phyloP scores from a whole-genome alignment of 30 jellyfish, hydroid and myxozoan genomes.

The Turritopsis rubra region DNA sequence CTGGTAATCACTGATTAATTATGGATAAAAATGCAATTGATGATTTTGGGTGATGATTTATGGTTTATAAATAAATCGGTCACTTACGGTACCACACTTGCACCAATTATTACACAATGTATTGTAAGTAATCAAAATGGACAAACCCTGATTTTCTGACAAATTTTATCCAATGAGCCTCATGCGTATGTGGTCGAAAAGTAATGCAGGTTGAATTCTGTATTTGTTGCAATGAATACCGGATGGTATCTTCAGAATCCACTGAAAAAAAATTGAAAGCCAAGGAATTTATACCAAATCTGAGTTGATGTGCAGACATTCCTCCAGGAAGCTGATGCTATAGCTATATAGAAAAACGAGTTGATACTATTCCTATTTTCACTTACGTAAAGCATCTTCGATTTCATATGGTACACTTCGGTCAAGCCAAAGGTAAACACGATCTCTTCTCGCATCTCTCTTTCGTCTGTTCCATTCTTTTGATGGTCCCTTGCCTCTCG shows the following conservation, averaged over 20 bases:
- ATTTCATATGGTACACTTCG: conserved; percentile 59
- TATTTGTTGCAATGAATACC: conserved; percentile 16
- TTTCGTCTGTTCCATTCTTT: neutral
- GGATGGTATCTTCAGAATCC: conserved; percentile 2
- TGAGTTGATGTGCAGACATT: no score
- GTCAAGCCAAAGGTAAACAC: conserved; percentile 53
- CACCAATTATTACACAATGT: no score
- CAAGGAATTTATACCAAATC: neutral
- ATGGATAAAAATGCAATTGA: no score
- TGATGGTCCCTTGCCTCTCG: neutral
- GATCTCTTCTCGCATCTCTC: conserved; percentile 55
- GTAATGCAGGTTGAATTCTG: conserved; percentile 20
- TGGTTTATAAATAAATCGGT: no score
- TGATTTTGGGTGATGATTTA: no score
- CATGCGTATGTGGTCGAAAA: neutral
- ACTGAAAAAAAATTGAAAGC: neutral
- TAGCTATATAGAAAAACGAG: neutral
- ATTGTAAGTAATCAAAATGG: neutral
- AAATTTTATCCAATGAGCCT: neutral
- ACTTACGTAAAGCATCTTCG: conserved; percentile 38
- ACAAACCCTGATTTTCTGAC: conserved; percentile 28
- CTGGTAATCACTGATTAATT: no score
- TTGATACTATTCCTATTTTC: neutral
- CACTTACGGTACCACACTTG: no score
- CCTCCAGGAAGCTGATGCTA: neutral